Percentiles rank a stretch among this genome's conserved stretches.
Conservation (phyloP, 2,888 invertebrate species). For the Dryomyza anilis region DNA sequence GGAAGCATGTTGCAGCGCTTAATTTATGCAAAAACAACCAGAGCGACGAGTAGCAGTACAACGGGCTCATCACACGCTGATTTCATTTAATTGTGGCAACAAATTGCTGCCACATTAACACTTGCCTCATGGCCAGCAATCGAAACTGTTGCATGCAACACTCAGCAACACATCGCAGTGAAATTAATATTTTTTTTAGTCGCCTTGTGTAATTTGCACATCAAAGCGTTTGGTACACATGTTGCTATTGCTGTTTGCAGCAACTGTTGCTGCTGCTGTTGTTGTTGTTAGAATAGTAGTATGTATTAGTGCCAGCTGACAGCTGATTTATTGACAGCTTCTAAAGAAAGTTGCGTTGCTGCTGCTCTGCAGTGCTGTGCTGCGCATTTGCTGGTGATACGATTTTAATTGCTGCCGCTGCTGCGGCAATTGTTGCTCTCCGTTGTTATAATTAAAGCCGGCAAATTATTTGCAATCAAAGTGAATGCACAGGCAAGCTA, state of each 20-base stretch:
- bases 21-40: not conserved
- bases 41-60: not conserved
- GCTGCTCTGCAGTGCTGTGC: not conserved
- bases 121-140: constrained; percentile 21
- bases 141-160: constrained; percentile 15
- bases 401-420: constrained; percentile 10
- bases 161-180: not conserved
- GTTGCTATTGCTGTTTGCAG: not conserved
- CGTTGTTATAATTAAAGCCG: not conserved
- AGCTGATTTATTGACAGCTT: constrained; percentile 10
- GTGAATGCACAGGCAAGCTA: no score
- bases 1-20: not conserved
- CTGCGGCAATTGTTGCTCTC: not conserved
- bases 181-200: not conserved
- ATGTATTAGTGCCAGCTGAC: constrained; percentile 5
- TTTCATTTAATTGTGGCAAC: constrained; percentile 10
- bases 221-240: not conserved
- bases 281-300: not conserved
- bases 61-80: not conserved
- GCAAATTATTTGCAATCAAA: no score
- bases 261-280: not conserved
- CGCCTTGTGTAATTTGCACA: not conserved
- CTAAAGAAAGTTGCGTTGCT: not conserved
- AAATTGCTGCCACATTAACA: constrained; percentile 23
- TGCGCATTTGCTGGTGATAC: not conserved